Conservation (phyloP, 2,888 invertebrate genomes). For the Drosophila picticornis region DNA sequence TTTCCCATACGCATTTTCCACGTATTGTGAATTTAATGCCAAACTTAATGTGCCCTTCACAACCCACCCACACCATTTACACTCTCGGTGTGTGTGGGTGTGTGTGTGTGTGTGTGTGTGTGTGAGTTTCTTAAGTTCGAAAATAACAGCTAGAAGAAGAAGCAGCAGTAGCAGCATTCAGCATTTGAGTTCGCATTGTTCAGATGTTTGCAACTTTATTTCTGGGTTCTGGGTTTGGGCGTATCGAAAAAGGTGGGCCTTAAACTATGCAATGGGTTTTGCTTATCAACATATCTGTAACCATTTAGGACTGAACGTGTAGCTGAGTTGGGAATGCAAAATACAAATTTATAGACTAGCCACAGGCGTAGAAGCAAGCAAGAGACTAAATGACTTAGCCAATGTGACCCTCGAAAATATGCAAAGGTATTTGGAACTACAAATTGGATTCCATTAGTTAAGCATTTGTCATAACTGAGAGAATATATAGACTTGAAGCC, state of each 20-base stretch:
- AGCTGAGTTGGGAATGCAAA: slow-evolving; percentile 27
- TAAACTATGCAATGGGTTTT: slow-evolving; percentile 46
- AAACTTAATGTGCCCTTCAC: slow-evolving; percentile 51
- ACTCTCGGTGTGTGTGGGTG: slow-evolving; percentile 1
- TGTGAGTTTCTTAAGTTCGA: slow-evolving; percentile 43
- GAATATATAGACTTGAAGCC: slow-evolving; percentile 1
- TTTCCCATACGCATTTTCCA: slow-evolving; percentile 71
- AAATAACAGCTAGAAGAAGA: slow-evolving; percentile 39
- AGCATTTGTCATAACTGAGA: slow-evolving; percentile 13
- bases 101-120: slow-evolving; percentile 3
- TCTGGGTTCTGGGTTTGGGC: background rate
- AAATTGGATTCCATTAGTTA: slow-evolving; percentile 17
- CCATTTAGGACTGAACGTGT: slow-evolving; percentile 27
- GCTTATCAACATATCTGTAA: slow-evolving; percentile 36
- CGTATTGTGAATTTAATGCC: slow-evolving; percentile 64
- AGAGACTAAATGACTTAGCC: slow-evolving; percentile 13
- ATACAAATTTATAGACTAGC: slow-evolving; percentile 47
- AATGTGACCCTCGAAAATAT: slow-evolving; percentile 18
- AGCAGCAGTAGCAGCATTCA: slow-evolving; percentile 15
- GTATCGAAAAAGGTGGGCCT: slow-evolving; percentile 23
- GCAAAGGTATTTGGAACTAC: slow-evolving; percentile 14
- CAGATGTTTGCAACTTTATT: slow-evolving; percentile 43
- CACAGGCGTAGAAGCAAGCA: slow-evolving; percentile 24
- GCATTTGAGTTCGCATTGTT: slow-evolving; percentile 52
- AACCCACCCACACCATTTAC: background rate